phyloP scores from a whole-genome alignment of 2,113 vertebrate species.

The Psilopogon haemacephalus region DNA sequence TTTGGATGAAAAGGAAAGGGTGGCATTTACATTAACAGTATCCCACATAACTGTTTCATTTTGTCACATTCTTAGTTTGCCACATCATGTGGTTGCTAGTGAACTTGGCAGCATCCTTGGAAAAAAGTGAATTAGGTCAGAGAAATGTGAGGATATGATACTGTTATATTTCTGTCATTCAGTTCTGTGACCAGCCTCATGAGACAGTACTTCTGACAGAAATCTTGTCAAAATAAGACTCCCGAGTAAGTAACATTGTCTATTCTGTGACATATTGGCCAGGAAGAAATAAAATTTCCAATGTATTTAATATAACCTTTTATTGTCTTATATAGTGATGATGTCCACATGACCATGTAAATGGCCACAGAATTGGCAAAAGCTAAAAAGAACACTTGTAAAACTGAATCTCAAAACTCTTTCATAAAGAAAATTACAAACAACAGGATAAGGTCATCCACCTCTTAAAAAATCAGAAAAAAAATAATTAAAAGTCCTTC shows the following conservation, averaged over 20 bases:
- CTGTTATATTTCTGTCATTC: constrained; percentile 7
- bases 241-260: neutral
- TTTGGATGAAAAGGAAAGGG: neutral
- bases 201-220: neutral
- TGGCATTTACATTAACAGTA: neutral
- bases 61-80: neutral
- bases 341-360: neutral
- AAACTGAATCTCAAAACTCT: neutral
- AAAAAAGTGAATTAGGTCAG: neutral
- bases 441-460: neutral
- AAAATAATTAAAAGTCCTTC: neutral
- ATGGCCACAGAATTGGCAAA: neutral
- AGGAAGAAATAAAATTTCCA: neutral
- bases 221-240: constrained; percentile 3
- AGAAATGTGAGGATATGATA: neutral
- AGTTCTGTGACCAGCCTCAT: neutral
- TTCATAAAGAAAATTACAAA: neutral
- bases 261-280: neutral
- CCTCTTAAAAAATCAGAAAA: neutral
- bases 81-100: neutral
- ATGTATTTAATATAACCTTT: neutral
- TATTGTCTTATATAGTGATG: neutral
- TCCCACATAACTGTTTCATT: neutral
- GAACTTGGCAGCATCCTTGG: neutral
- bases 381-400: neutral